These are phyloP conservation scores for Saturnia japonica DNA, from an alignment of 2,888 invertebrate genomes.

Conservation along the genomic window DNA sequence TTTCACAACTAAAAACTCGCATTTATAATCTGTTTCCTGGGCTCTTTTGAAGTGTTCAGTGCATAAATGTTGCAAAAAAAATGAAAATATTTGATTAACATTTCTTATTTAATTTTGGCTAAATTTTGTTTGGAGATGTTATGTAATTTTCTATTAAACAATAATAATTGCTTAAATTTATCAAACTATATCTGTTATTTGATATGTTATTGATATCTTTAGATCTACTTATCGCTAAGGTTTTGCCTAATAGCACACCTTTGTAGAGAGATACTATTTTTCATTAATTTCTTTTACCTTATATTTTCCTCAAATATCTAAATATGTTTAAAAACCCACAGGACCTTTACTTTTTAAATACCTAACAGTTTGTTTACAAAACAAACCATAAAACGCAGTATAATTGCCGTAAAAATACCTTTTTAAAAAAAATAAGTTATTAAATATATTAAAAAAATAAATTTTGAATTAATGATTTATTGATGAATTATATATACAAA, in stretches of 20 bases:
- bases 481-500: no score
- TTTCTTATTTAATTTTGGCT: not conserved
- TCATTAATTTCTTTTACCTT: no score
- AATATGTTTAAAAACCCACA: not conserved
- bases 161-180: not conserved
- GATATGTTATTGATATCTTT: no score
- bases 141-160: not conserved
- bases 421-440: not conserved
- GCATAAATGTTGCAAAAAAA: not conserved
- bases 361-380: not conserved
- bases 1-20: constrained; percentile 69
- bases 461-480: no score
- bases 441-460: no score
- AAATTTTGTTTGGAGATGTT: not conserved
- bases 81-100: not conserved
- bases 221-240: no score
- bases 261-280: no score
- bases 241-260: no score
- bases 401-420: no score
- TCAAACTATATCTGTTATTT: not conserved
- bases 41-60: constrained; percentile 39
- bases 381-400: not conserved
- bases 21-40: constrained; percentile 64
- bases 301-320: no score
- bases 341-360: not conserved